Percentiles rank a stretch among this genome's conserved stretches.
Evolutionary conservation across 2,113 vertebrate genomes (phyloP).

Genomic region (Ochotona curzoniae): DNA sequence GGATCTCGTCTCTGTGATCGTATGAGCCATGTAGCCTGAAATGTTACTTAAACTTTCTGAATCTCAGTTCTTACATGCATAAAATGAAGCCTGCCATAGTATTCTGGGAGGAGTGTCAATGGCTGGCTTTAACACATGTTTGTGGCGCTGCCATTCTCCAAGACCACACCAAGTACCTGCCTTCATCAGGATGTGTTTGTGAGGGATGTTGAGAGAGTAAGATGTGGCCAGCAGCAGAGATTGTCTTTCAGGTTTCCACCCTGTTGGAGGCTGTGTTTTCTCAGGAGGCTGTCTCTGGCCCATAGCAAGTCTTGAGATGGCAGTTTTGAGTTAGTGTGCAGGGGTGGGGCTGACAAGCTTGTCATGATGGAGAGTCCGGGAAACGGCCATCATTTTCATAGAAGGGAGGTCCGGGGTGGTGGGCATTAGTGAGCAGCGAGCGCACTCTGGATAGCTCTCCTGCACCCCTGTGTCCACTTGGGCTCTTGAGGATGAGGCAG

Average conservation of each 20-base stretch:
- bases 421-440: not conserved
- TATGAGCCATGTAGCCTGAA: not conserved
- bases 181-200: not conserved
- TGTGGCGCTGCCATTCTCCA: not conserved
- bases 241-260: fast-evolving
- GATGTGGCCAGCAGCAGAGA: not conserved
- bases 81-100: not conserved
- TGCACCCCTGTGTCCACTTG: too few relatives aligned
- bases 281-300: not conserved
- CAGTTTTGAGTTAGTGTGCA: not conserved
- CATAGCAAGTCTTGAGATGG: not conserved
- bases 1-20: not conserved
- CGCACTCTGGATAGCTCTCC: not conserved
- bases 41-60: not conserved
- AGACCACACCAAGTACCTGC: not conserved
- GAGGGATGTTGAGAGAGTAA: not conserved
- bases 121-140: too few relatives aligned
- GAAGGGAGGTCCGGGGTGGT: not conserved
- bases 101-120: not conserved
- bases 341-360: not conserved
- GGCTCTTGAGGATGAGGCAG: not conserved
- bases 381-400: not conserved
- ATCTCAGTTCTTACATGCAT: not conserved
- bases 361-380: not conserved
- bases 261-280: not conserved